These are phyloP conservation scores for Mustela nigripes DNA, from an alignment of 2,113 vertebrate species.

Conservation along the genomic window DNA sequence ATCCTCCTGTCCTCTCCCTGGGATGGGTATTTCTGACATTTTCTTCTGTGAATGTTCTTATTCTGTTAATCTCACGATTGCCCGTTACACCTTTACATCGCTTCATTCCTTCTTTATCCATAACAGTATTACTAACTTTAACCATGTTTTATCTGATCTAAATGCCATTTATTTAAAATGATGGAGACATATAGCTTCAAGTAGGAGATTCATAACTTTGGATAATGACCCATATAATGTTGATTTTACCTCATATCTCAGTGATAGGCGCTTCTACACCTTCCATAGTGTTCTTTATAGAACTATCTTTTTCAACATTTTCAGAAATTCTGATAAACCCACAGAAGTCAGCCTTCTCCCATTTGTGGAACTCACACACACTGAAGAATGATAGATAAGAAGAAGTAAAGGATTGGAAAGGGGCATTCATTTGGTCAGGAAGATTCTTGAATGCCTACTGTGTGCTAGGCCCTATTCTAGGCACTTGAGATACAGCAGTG, in stretches of 20 bases:
- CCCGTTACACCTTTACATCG: background rate
- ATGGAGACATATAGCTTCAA: background rate
- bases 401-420: background rate
- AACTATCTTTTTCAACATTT: background rate
- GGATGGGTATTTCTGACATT: background rate
- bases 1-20: fast-evolving
- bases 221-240: background rate
- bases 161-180: background rate
- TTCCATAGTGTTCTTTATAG: background rate
- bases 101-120: background rate
- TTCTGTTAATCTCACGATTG: background rate
- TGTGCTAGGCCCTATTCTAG: background rate
- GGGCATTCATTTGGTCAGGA: background rate
- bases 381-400: background rate
- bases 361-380: background rate
- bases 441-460: background rate
- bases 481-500: background rate
- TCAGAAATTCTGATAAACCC: background rate
- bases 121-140: background rate
- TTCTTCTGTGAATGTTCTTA: background rate
- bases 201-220: background rate
- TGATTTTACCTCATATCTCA: background rate
- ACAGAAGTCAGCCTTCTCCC: background rate
- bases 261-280: background rate
- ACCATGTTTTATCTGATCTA: background rate